Conservation (phyloP, 2,797 vertebrate species). For the Champsocephalus esox region DNA sequence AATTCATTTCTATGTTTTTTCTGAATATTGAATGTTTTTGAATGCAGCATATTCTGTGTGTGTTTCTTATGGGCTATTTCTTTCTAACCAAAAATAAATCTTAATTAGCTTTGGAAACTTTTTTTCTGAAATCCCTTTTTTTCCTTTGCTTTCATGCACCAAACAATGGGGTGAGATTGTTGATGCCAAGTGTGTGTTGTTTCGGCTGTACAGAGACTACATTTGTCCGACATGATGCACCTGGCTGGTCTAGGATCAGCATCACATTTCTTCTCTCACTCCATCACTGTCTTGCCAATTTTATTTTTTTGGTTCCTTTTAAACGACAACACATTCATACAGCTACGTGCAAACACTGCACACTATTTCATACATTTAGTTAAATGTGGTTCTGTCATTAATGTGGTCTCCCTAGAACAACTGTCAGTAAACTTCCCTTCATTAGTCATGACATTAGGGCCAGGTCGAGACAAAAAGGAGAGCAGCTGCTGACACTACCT, state of each 20-base stretch:
- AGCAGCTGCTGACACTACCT: neutral
- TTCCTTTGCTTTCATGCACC: neutral
- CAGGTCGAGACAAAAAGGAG: neutral
- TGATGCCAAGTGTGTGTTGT: neutral
- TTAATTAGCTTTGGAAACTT: constrained; percentile 22
- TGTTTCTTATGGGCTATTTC: constrained; percentile 35
- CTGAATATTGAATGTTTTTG: constrained; percentile 13
- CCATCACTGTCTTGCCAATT: neutral
- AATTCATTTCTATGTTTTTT: constrained; percentile 8
- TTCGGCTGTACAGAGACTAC: neutral
- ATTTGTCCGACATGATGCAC: neutral
- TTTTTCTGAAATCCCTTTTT: constrained; percentile 7
- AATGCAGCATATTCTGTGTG: constrained; percentile 27
- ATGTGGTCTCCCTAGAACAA: neutral
- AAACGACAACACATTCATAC: neutral
- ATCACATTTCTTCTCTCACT: neutral
- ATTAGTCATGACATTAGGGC: neutral
- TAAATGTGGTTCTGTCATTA: neutral
- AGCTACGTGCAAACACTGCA: neutral
- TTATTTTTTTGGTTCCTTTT: neutral
- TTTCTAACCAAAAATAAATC: constrained; percentile 73
- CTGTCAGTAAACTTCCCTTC: neutral
- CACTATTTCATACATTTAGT: neutral
- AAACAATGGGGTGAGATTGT: neutral
- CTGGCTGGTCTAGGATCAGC: neutral